Conservation (phyloP, 2,113 vertebrate species). For the human region DNA sequence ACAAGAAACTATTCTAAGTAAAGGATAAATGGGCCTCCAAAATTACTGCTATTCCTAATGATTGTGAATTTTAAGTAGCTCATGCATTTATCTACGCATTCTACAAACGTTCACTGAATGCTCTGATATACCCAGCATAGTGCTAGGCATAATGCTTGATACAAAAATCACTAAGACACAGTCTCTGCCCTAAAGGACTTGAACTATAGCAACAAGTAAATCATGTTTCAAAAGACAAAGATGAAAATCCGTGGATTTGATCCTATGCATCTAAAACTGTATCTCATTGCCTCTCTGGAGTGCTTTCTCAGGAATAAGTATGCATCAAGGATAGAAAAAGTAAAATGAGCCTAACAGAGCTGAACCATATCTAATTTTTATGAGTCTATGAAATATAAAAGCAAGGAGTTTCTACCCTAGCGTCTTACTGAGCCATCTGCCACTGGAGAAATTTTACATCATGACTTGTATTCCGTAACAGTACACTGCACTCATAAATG, state of each 20-base stretch:
- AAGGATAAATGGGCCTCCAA: background rate
- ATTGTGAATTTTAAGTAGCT: background rate
- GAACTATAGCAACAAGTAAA: background rate
- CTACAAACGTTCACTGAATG: background rate
- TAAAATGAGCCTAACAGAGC: background rate
- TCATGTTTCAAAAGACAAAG: background rate
- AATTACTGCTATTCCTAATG: background rate
- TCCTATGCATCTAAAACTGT: background rate
- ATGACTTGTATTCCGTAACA: constrained; percentile 26
- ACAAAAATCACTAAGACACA: background rate
- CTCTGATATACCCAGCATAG: background rate
- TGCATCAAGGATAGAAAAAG: background rate
- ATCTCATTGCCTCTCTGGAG: background rate
- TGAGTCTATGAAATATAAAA: constrained; percentile 34
- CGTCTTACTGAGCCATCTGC: constrained; percentile 50
- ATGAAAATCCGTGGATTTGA: background rate
- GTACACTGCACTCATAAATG: background rate
- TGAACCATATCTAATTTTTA: constrained; percentile 28
- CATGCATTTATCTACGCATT: background rate
- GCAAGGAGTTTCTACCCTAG: background rate
- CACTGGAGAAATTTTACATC: constrained; percentile 10
- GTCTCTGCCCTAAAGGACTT: background rate
- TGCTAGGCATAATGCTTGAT: background rate
- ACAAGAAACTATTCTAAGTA: background rate
- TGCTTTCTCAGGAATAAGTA: background rate